These are phyloP conservation scores for Kuschelorhynchus macadamiae DNA, from an alignment of 2,888 invertebrate species.

Conservation along the genomic window DNA sequence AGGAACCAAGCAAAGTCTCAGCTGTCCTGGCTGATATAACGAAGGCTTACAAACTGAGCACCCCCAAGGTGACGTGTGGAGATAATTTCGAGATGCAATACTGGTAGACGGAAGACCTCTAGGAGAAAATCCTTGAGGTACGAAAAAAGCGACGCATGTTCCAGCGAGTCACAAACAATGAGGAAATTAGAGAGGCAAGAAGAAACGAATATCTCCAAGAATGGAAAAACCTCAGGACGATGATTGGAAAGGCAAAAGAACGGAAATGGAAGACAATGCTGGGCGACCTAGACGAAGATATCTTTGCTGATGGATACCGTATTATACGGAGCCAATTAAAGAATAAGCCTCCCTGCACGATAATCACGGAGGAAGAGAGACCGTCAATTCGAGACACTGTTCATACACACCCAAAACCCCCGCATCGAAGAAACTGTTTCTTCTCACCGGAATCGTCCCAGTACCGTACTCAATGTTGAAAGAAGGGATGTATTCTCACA, in stretches of 20 bases:
- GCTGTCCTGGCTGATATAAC: neutral
- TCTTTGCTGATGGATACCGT: neutral
- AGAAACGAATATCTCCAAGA: neutral
- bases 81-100: neutral
- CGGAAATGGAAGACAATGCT: slow-evolving; percentile 6
- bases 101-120: no score
- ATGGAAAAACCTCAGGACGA: slow-evolving; percentile 3
- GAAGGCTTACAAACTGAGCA: neutral
- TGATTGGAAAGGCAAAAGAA: slow-evolving; percentile 3
- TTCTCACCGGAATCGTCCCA: no score
- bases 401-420: neutral
- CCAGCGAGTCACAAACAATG: neutral
- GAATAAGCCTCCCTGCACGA: no score
- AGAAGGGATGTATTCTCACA: no score
- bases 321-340: neutral
- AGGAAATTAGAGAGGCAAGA: neutral
- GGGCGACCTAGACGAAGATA: slow-evolving; percentile 5
- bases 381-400: neutral
- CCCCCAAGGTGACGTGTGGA: neutral
- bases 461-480: no score
- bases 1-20: neutral
- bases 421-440: neutral
- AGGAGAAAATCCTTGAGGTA: neutral
- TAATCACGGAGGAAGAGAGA: neutral
- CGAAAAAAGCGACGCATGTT: neutral